Evolutionary conservation across 2,113 vertebrate species (phyloP).

Genomic region (Podiceps cristatus): DNA sequence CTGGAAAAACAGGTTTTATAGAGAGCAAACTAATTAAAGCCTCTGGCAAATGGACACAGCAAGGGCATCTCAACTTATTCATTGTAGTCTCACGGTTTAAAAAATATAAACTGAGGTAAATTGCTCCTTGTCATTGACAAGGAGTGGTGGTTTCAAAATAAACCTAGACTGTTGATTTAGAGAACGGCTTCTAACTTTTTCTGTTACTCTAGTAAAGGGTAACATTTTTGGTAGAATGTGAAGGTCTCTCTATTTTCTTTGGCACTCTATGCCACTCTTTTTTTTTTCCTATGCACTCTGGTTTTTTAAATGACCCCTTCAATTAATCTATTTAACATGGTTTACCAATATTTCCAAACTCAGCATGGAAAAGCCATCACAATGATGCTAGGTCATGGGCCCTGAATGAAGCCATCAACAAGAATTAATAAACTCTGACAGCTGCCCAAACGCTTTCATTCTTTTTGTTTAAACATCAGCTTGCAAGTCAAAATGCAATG

Average conservation of each 20-base stretch:
- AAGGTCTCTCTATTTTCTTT: slow-evolving; percentile 65
- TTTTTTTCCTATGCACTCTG: too few species aligned
- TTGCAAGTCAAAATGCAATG: slow-evolving; percentile 80
- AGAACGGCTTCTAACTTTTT: slow-evolving; percentile 65
- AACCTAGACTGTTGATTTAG: slow-evolving; percentile 56
- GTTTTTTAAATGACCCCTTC: slow-evolving; percentile 30
- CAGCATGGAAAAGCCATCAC: too few species aligned
- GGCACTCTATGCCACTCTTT: not conserved
- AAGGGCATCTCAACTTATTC: not conserved
- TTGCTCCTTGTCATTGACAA: slow-evolving; percentile 32
- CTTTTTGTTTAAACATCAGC: slow-evolving; percentile 82
- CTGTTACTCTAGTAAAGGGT: slow-evolving; percentile 29
- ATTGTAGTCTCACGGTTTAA: not conserved
- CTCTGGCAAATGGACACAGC: not conserved
- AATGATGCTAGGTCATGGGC: too few species aligned
- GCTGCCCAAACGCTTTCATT: slow-evolving; percentile 84
- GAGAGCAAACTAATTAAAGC: not conserved
- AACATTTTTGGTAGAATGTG: slow-evolving; percentile 29
- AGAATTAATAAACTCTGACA: slow-evolving; percentile 86
- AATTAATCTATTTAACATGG: slow-evolving; percentile 57
- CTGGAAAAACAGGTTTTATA: not conserved
- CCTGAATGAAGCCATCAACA: slow-evolving; percentile 84
- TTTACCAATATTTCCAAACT: slow-evolving; percentile 73
- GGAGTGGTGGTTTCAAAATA: slow-evolving; percentile 63
- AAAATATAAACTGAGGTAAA: slow-evolving; percentile 44